Conservation (phyloP, 1,140 invertebrate species). For the Trialeurodes vaporariorum region DNA sequence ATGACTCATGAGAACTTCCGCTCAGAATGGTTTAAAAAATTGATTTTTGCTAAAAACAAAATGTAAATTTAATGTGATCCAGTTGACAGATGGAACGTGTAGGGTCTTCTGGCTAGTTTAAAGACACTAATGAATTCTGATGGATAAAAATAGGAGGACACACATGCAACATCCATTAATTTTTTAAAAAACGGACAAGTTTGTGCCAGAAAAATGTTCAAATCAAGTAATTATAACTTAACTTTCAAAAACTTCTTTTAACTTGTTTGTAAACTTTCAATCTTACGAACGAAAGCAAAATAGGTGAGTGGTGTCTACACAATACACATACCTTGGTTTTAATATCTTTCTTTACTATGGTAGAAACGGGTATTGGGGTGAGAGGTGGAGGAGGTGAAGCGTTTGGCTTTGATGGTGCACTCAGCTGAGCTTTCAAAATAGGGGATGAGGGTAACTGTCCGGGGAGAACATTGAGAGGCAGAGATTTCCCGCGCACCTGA, state of each 20-base stretch:
- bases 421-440: slow-evolving; percentile 65
- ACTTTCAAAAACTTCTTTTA: neutral
- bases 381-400: slow-evolving; percentile 19
- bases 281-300: no score
- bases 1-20: no score
- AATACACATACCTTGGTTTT: slow-evolving; percentile 20
- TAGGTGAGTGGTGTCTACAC: no score
- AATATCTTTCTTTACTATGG: slow-evolving; percentile 18
- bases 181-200: no score
- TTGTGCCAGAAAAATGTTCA: neutral
- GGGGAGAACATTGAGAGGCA: slow-evolving; percentile 12
- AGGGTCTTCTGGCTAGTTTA: no score
- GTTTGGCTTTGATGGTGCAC: slow-evolving; percentile 49
- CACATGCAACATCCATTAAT: no score
- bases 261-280: neutral
- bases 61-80: no score
- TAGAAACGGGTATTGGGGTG: slow-evolving; percentile 12
- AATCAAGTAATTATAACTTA: neutral
- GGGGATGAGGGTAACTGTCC: slow-evolving; percentile 40
- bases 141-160: no score
- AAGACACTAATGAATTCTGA: no score
- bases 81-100: no score
- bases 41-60: no score
- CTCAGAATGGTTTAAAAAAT: no score
- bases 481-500: slow-evolving; percentile 44